These are phyloP conservation scores for Catocala nupta DNA, from an alignment of 2,888 invertebrate species.

Conservation along the genomic window DNA sequence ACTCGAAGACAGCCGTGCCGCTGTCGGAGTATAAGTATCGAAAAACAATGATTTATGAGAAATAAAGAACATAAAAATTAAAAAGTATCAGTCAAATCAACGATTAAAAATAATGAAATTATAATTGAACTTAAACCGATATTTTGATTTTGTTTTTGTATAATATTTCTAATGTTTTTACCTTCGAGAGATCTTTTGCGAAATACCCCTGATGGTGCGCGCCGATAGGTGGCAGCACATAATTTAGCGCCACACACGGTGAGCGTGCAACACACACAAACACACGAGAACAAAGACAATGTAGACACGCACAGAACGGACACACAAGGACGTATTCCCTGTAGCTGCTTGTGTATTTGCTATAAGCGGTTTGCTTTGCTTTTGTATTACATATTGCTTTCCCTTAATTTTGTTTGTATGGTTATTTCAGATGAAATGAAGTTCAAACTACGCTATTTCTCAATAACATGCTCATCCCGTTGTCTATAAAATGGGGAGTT, in stretches of 20 bases:
- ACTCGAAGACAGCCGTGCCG: conserved; percentile 60
- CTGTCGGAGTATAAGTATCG: conserved; percentile 73
- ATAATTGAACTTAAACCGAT: conserved; percentile 74
- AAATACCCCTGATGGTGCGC: conserved; percentile 93
- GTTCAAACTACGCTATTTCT: conserved; percentile 72
- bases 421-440: conserved; percentile 54
- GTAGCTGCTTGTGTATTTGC: conserved; percentile 86
- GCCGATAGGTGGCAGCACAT: conserved; percentile 84
- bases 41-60: conserved; percentile 72
- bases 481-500: conserved; percentile 76
- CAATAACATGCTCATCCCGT: conserved; percentile 80
- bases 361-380: conserved; percentile 73
- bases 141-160: conserved; percentile 71
- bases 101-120: conserved; percentile 66
- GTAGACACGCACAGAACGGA: conserved; percentile 87
- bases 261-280: conserved; percentile 88
- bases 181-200: conserved; percentile 99
- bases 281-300: conserved; percentile 88
- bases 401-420: conserved; percentile 42
- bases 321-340: conserved; percentile 78
- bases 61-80: conserved; percentile 64
- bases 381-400: conserved; percentile 52
- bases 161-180: conserved; percentile 89
- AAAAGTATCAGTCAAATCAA: conserved; percentile 68
- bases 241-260: conserved; percentile 86